Base-by-base conservation (phyloP, 2,797 vertebrate genomes). In the Protosalanx chinensis region DNA sequence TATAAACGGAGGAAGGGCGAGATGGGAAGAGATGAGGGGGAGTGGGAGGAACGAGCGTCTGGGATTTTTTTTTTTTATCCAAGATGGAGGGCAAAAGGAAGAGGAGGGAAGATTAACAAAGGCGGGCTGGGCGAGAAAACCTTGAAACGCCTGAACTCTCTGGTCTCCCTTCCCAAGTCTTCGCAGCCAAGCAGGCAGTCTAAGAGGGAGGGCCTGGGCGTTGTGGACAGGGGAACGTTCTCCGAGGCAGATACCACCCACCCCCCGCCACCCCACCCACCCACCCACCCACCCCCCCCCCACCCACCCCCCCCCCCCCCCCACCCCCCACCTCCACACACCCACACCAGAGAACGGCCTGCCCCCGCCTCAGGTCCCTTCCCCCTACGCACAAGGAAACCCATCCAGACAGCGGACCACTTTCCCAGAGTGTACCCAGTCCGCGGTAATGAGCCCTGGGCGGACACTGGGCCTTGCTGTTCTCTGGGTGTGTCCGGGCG, bases 11-110 rank as follows among this genome's bases (percentile, higher is more conserved):
- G 29, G 23, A 61, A 61, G 29, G 59, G 23, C 10, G 67, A 77
- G 76, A 76, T 60, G 60, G 15, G 5, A 66, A 30, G 53, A 15
- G 59, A 61, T 75, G 79, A 79, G 79, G 75, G 49, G 1, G 60
- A 79, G 23, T 27, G 61, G 70, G 73, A 37, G 33, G 56, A 74
- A 82, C 16, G 73, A 70, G 8, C 6, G 41, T n/a, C n/a, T n/a
- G n/a, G n/a, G n/a, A n/a, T n/a, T n/a, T n/a, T n/a, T n/a, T n/a
- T n/a, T n/a, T n/a, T n/a, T n/a, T n/a, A n/a, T n/a, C n/a, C n/a
- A 37, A 58, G 65, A 49, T 70, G 73, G 63, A 67, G 7, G 61
- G 72, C 67, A 67, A 23, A 58, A 70, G 73, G 23, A 32, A 68
- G 49, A 57, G 33, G 67, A 56, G 51, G 18, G n/a, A 16, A n/a